phyloP scores from a whole-genome alignment of 2,113 vertebrate species.

The Paradoxurus hermaphroditus region DNA sequence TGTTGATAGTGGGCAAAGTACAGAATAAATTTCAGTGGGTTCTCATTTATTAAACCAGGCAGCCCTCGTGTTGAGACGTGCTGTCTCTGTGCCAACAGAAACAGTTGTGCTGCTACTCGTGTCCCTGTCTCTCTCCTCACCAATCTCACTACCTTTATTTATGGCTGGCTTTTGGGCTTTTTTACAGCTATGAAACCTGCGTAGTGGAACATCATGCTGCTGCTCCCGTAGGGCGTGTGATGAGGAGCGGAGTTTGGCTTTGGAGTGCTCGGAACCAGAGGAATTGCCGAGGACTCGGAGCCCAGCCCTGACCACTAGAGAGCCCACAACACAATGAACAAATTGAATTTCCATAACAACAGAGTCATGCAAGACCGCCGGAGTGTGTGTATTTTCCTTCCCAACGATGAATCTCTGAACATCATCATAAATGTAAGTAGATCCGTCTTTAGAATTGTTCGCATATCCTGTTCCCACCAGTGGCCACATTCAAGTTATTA shows the following conservation, averaged over 20 bases:
- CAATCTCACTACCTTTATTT: fast-evolving
- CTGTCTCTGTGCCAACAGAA: neutral
- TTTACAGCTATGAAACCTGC: slow-evolving; percentile 73
- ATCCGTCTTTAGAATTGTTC: neutral
- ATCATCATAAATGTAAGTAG: slow-evolving; percentile 97
- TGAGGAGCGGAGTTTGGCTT: slow-evolving; percentile 49
- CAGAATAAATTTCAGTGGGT: neutral
- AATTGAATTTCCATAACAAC: slow-evolving; percentile 96
- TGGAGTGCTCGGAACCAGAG: slow-evolving; percentile 56
- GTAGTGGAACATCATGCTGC: neutral
- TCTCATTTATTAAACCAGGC: neutral
- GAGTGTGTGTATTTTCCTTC: slow-evolving; percentile 98
- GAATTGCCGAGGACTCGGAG: slow-evolving; percentile 71
- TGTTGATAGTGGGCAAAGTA: neutral
- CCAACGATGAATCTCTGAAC: slow-evolving; percentile 96
- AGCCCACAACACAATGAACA: slow-evolving; percentile 93
- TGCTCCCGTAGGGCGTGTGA: slow-evolving; percentile 48
- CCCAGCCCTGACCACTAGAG: slow-evolving; percentile 75
- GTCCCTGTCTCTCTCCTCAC: neutral
- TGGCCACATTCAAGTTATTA: neutral
- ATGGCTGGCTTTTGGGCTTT: neutral
- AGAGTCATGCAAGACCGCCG: slow-evolving; percentile 99
- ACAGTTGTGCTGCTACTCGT: neutral
- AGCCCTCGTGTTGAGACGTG: neutral
- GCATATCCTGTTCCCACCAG: neutral